phyloP scores from a whole-genome alignment of 2,797 vertebrate genomes.

The Gobio occitaniae region DNA sequence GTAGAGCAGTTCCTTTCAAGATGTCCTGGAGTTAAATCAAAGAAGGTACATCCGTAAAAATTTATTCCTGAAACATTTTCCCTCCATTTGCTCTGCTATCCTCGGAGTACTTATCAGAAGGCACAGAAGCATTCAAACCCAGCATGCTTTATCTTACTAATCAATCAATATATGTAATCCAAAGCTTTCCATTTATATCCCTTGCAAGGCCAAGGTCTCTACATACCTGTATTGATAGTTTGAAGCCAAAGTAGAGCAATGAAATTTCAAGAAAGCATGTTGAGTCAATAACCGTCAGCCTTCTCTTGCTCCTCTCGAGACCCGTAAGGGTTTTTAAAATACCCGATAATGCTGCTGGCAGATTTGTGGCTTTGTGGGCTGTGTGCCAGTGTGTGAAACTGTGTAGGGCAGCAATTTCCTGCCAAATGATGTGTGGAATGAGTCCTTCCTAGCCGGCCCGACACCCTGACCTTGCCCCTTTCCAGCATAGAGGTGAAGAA shows the following conservation, averaged over 20 bases:
- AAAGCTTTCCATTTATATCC: slow-evolving; percentile 42
- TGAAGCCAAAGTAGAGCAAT: slow-evolving; percentile 42
- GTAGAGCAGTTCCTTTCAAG: not conserved
- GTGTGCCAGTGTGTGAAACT: slow-evolving; percentile 54
- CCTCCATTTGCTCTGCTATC: not conserved
- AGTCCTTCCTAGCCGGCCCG: slow-evolving; percentile 36
- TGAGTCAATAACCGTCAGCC: slow-evolving; percentile 49
- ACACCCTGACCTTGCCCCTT: slow-evolving; percentile 58
- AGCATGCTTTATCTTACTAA: slow-evolving; percentile 26
- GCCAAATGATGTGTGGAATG: slow-evolving; percentile 61
- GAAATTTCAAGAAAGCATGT: slow-evolving; percentile 47
- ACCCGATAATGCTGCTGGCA: slow-evolving; percentile 50
- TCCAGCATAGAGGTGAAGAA: slow-evolving; percentile 31
- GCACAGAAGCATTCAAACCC: slow-evolving; percentile 27
- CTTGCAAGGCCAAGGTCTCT: slow-evolving; percentile 51
- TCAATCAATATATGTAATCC: slow-evolving; percentile 52
- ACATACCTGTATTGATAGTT: slow-evolving; percentile 53
- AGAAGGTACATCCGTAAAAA: not conserved
- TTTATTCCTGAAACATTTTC: not conserved
- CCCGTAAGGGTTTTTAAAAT: slow-evolving; percentile 60
- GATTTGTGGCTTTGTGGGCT: slow-evolving; percentile 56
- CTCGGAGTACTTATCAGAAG: slow-evolving; percentile 13
- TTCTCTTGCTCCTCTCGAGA: slow-evolving; percentile 53
- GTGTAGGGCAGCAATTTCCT: slow-evolving; percentile 62
- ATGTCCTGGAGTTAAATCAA: not conserved